Conservation (phyloP, 2,888 invertebrate genomes). For the Ligdia adustata region DNA sequence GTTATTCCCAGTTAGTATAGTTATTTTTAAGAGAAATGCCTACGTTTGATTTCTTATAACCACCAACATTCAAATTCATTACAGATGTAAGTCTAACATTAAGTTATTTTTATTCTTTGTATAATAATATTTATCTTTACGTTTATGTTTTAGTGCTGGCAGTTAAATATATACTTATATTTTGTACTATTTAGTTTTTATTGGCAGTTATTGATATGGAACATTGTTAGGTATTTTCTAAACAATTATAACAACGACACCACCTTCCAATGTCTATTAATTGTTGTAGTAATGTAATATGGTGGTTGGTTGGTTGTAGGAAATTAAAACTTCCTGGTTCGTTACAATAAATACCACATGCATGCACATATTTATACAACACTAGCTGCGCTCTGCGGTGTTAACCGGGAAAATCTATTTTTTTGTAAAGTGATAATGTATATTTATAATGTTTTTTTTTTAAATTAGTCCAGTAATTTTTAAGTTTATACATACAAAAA, state of each 20-base stretch:
- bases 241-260: background rate
- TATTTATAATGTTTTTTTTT: too few relatives aligned
- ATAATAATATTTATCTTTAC: constrained; percentile 47
- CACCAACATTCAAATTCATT: constrained; percentile 63
- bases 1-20: constrained; percentile 75
- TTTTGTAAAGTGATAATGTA: too few relatives aligned
- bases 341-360: too few relatives aligned
- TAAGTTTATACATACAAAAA: too few relatives aligned
- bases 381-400: too few relatives aligned
- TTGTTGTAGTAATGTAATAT: constrained; percentile 15
- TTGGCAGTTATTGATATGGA: constrained; percentile 29
- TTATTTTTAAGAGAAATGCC: constrained; percentile 73
- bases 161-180: constrained; percentile 31
- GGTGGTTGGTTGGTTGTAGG: constrained; percentile 39
- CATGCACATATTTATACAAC: too few relatives aligned
- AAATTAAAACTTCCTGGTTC: constrained; percentile 23
- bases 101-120: constrained; percentile 54
- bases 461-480: too few relatives aligned
- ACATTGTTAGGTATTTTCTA: constrained; percentile 3
- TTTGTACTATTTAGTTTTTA: constrained; percentile 41
- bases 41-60: constrained; percentile 70
- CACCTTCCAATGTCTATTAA: constrained; percentile 25
- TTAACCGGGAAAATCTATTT: too few relatives aligned
- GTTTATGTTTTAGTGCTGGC: constrained; percentile 33
- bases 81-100: constrained; percentile 71